phyloP scores from a whole-genome alignment of 2,888 invertebrate genomes.

The Trimorus sp. region DNA sequence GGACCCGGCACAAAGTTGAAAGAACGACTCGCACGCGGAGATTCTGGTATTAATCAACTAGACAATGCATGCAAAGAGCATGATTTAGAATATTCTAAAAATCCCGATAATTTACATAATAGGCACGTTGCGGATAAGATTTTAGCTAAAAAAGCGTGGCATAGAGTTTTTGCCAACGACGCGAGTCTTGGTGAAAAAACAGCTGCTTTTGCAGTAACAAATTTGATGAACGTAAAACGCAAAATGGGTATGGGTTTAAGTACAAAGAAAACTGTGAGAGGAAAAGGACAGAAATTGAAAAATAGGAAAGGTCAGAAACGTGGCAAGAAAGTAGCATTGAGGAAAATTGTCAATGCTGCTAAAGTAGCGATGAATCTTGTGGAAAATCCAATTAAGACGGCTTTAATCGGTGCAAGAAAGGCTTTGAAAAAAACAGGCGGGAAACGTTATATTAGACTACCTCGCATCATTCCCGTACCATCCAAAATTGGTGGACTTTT shows the following conservation, averaged over 20 bases:
- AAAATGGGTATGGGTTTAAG: conserved; percentile 51
- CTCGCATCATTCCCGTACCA: conserved; percentile 34
- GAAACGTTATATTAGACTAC: conserved; percentile 16
- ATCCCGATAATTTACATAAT: conserved; percentile 1
- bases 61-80: conserved; percentile 50
- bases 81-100: conserved; percentile 21
- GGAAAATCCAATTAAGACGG: conserved; percentile 3
- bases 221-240: conserved; percentile 35
- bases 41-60: conserved; percentile 69
- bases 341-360: background rate
- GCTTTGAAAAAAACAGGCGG: conserved; percentile 24
- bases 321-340: too few species aligned
- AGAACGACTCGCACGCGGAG: conserved; percentile 68
- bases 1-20: conserved; percentile 69
- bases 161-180: conserved; percentile 71
- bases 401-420: conserved; percentile 13
- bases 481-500: conserved; percentile 64
- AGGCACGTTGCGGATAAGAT: conserved; percentile 70
- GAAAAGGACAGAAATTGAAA: background rate
- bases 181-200: conserved; percentile 43
- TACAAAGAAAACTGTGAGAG: conserved; percentile 2
- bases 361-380: background rate
- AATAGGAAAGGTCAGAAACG: too few species aligned
- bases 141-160: conserved; percentile 73
- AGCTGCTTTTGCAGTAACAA: conserved; percentile 34